These are phyloP conservation scores for Peromyscus maniculatus DNA, from an alignment of 2,113 vertebrate species.

Conservation along the genomic window DNA sequence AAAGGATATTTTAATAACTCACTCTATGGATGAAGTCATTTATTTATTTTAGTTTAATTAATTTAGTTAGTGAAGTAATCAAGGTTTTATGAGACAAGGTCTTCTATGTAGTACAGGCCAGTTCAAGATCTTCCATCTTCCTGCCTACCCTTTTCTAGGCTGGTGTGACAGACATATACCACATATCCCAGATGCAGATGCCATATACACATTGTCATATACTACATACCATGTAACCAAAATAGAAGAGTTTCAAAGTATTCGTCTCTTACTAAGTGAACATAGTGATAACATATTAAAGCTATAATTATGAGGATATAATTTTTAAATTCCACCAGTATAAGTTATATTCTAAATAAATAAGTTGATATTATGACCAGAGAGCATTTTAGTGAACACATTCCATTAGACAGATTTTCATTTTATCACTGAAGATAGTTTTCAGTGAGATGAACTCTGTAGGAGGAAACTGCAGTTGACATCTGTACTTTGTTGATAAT, in stretches of 20 bases:
- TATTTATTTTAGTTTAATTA: neutral
- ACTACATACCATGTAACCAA: neutral
- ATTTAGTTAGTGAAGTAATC: neutral
- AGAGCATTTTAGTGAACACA: neutral
- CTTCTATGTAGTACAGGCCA: neutral
- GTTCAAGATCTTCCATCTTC: too few species aligned
- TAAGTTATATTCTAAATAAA: neutral
- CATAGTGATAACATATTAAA: constrained; percentile 22
- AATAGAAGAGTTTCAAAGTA: constrained; percentile 29
- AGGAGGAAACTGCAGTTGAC: neutral
- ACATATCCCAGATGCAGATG: neutral
- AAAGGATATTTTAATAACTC: neutral
- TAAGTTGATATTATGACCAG: neutral
- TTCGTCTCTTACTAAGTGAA: neutral
- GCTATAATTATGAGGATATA: neutral
- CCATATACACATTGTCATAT: neutral
- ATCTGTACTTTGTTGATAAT: constrained; percentile 5
- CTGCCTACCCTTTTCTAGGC: neutral
- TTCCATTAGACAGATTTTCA: neutral
- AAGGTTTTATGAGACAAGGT: neutral
- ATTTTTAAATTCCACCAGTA: neutral
- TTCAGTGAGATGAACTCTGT: neutral
- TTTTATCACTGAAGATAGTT: neutral
- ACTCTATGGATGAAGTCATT: neutral
- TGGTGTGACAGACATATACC: neutral